Conservation (phyloP, 1,140 invertebrate genomes). For the Camponotus vicinus region DNA sequence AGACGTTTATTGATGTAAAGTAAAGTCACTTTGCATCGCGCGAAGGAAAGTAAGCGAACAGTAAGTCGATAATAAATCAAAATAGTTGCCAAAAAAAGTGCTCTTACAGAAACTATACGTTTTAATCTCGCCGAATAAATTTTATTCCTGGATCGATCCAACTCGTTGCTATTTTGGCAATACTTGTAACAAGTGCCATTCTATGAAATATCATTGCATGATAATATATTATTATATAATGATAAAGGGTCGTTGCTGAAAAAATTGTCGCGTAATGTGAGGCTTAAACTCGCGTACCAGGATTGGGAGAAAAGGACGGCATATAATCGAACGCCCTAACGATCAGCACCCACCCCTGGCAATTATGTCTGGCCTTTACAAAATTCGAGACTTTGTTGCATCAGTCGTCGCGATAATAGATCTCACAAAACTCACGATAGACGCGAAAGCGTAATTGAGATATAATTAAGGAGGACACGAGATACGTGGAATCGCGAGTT, state of each 20-base stretch:
- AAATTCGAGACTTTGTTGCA: constrained; percentile 51
- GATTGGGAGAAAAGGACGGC: constrained; percentile 31
- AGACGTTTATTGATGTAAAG: constrained; percentile 8
- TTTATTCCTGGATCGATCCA: no score
- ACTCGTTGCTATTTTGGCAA: no score
- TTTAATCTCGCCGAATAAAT: background rate
- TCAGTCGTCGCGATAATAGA: background rate
- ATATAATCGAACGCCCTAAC: constrained; percentile 69
- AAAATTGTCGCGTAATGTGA: background rate
- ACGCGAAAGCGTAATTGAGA: background rate
- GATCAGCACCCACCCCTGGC: constrained; percentile 40
- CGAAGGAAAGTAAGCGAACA: background rate
- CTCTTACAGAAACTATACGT: background rate
- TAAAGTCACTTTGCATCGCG: background rate
- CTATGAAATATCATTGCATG: background rate
- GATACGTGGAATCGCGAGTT: background rate
- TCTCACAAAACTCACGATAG: background rate
- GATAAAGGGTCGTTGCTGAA: no score
- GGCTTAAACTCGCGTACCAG: background rate
- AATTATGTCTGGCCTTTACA: constrained; percentile 56
- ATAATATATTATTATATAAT: background rate
- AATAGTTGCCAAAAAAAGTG: background rate
- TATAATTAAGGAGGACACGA: background rate
- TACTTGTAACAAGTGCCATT: no score
- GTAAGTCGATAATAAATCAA: background rate